phyloP scores from a whole-genome alignment of 1,140 invertebrate species.

The Drosophila grimshawi region DNA sequence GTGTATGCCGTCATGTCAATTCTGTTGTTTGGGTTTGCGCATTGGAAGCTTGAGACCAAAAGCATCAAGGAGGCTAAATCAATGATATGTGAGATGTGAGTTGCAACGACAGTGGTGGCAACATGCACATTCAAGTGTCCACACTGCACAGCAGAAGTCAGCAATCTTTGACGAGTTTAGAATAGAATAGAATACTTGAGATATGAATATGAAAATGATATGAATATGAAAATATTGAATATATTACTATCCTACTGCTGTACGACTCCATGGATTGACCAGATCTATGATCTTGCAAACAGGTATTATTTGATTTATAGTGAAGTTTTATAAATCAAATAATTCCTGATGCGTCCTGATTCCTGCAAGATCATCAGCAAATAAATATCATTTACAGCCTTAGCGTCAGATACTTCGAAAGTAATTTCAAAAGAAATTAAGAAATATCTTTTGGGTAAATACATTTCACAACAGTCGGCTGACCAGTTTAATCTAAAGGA shows the following conservation, averaged over 20 bases:
- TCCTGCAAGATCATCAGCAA: no score
- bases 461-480: not conserved
- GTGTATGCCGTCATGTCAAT: constrained; percentile 14
- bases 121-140: constrained; percentile 33
- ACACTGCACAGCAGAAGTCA: constrained; percentile 22
- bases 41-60: constrained; percentile 1
- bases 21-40: not conserved
- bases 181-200: not conserved
- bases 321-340: no score
- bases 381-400: no score
- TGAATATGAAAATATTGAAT: not conserved
- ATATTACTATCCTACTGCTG: no score
- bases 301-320: no score
- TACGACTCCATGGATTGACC: no score
- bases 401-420: no score
- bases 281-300: no score
- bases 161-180: not conserved
- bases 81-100: not conserved
- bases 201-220: not conserved
- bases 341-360: no score
- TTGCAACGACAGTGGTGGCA: constrained; percentile 47
- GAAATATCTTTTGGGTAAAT: no score
- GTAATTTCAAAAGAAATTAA: no score
- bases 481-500: constrained; percentile 53
- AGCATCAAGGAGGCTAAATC: constrained; percentile 3